A percentile compares a stretch with the other conserved stretches of the same genome.
phyloP scores from a whole-genome alignment of 2,113 vertebrate genomes.

The Pelecanoides urinatrix region DNA sequence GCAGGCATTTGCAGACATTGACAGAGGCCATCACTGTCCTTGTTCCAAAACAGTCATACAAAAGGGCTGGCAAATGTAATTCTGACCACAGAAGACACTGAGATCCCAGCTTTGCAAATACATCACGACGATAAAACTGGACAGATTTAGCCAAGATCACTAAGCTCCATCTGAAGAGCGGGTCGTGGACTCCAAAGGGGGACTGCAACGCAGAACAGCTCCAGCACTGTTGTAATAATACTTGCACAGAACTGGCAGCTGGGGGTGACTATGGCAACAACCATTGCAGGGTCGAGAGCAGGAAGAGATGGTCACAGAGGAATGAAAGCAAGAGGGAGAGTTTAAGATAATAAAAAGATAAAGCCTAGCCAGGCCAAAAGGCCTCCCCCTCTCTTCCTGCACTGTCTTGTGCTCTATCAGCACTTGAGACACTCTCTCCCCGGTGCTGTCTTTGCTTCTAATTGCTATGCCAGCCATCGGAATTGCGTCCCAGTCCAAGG shows the following conservation, averaged over 20 bases:
- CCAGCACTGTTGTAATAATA: neutral
- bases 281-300: neutral
- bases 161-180: rapidly evolving
- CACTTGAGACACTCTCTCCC: neutral
- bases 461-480: neutral
- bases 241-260: neutral
- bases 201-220: neutral
- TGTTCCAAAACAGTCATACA: neutral
- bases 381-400: neutral
- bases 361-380: neutral
- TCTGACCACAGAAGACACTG: rapidly evolving
- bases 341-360: neutral
- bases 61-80: neutral
- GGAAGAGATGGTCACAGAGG: neutral
- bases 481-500: neutral
- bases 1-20: neutral
- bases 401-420: neutral
- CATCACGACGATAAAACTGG: rapidly evolving
- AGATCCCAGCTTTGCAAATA: neutral
- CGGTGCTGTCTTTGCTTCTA: neutral
- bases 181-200: neutral
- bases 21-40: neutral
- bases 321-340: neutral
- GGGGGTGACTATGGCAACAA: neutral
- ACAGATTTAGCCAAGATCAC: neutral